A percentile compares a stretch with the other conserved stretches of the same genome.
Evolutionary conservation across 2,888 invertebrate genomes (phyloP).

Genomic region (Caenorhabditis sp.): DNA sequence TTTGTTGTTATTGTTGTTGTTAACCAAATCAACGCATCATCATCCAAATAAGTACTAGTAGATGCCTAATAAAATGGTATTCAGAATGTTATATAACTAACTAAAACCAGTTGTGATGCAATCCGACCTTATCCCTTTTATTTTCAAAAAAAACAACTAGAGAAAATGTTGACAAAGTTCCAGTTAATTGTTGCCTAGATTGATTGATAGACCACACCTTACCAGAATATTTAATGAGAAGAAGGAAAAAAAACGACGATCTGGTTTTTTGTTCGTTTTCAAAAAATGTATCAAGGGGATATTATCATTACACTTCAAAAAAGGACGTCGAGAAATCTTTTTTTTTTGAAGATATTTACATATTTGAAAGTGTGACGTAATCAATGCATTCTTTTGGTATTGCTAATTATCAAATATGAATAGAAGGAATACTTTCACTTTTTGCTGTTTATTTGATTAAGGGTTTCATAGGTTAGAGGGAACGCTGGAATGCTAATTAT

Average conservation of each 20-base stretch:
- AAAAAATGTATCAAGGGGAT: too few relatives aligned
- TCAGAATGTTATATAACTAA: not conserved
- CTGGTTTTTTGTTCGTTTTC: not conserved
- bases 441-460: too few relatives aligned
- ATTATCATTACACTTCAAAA: too few relatives aligned
- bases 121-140: slow-evolving; percentile 1
- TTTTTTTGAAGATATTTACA: not conserved
- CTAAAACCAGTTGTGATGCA: not conserved
- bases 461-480: too few relatives aligned
- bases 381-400: not conserved
- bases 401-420: not conserved
- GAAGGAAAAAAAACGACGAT: not conserved
- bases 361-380: not conserved
- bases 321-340: too few relatives aligned
- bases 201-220: not conserved
- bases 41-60: not conserved
- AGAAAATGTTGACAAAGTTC: not conserved
- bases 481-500: too few relatives aligned
- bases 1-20: too few relatives aligned
- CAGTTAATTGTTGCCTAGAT: not conserved
- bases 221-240: not conserved
- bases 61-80: not conserved
- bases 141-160: not conserved
- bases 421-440: not conserved
- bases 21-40: not conserved